Evolutionary conservation across 2,888 invertebrate species (phyloP).

Genomic region (Paralinhomoeus sp.): DNA sequence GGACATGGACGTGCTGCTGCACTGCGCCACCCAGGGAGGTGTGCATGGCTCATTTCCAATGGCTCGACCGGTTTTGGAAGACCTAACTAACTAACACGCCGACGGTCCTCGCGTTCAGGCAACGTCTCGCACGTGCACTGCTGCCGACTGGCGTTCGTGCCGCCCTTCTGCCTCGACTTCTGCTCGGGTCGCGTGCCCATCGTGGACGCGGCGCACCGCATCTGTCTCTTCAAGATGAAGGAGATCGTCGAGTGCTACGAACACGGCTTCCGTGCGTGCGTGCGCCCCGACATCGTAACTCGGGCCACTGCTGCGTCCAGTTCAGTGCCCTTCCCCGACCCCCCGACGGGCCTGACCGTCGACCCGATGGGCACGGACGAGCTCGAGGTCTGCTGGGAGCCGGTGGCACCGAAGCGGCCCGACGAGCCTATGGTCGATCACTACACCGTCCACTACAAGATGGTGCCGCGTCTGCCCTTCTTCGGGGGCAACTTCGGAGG

Average conservation of each 20-base stretch:
- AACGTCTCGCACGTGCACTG: constrained; percentile 21
- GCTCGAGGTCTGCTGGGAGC: too few relatives aligned
- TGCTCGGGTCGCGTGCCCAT: constrained; percentile 12
- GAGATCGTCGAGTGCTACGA: constrained; percentile 24
- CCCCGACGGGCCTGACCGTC: too few relatives aligned
- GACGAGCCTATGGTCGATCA: too few relatives aligned
- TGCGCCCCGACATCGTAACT: too few relatives aligned
- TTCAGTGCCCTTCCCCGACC: too few relatives aligned
- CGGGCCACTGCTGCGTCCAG: too few relatives aligned
- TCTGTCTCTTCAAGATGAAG: constrained; percentile 23
- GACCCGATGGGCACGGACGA: too few relatives aligned
- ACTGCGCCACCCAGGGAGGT: constrained; percentile 6
- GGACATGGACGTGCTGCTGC: constrained; percentile 2
- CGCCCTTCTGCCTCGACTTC: constrained; percentile 23
- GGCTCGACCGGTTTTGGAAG: not conserved
- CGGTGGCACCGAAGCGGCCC: too few relatives aligned
- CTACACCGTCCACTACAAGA: too few relatives aligned
- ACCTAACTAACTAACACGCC: not conserved
- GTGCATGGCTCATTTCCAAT: not conserved
- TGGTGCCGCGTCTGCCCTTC: too few relatives aligned
- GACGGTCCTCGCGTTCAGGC: constrained; percentile 4
- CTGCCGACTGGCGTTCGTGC: constrained; percentile 20
- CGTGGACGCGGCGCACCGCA: constrained; percentile 19
- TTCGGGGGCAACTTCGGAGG: too few relatives aligned
- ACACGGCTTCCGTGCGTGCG: constrained; percentile 15